These are phyloP conservation scores for fruit fly (Drosophila melanogaster) DNA, from an alignment of 1,140 invertebrate species.

Conservation along the genomic window DNA sequence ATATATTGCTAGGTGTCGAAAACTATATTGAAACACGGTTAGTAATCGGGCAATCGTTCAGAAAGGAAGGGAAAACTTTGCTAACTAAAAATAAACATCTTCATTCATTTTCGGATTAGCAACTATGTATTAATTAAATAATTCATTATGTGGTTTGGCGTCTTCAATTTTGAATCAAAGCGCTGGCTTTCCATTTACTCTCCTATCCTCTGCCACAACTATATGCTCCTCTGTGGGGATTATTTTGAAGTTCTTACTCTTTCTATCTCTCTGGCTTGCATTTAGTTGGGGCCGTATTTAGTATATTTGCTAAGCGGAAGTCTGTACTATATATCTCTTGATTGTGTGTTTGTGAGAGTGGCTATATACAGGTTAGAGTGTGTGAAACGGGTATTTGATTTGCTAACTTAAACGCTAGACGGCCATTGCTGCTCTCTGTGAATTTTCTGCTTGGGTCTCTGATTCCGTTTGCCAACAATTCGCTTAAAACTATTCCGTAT, in stretches of 20 bases:
- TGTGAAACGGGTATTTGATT: constrained; percentile 57
- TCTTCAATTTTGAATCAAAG: constrained; percentile 77
- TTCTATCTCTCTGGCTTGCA: constrained; percentile 21
- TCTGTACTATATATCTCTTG: constrained; percentile 58
- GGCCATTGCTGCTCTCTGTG: constrained; percentile 35
- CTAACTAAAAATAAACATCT: constrained; percentile 69
- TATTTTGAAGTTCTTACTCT: constrained; percentile 42
- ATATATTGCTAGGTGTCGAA: constrained; percentile 33
- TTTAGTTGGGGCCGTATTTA: constrained; percentile 45
- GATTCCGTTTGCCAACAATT: constrained; percentile 28
- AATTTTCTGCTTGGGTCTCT: constrained; percentile 7
- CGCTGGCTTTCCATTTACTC: constrained; percentile 26
- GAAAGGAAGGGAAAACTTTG: constrained; percentile 56
- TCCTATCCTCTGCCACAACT: constrained; percentile 4
- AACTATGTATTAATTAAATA: constrained; percentile 55
- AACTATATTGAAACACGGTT: constrained; percentile 19
- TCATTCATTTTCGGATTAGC: constrained; percentile 32
- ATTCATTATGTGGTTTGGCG: constrained; percentile 47
- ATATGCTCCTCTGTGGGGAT: constrained; percentile 16
- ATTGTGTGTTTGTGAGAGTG: constrained; percentile 29
- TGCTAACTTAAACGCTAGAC: constrained; percentile 77
- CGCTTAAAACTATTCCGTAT: constrained; percentile 29
- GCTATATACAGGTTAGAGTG: constrained; percentile 65
- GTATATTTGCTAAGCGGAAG: constrained; percentile 70
- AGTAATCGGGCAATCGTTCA: constrained; percentile 12